Conservation (phyloP, 2,113 vertebrate species). For the Thymallus thymallus region DNA sequence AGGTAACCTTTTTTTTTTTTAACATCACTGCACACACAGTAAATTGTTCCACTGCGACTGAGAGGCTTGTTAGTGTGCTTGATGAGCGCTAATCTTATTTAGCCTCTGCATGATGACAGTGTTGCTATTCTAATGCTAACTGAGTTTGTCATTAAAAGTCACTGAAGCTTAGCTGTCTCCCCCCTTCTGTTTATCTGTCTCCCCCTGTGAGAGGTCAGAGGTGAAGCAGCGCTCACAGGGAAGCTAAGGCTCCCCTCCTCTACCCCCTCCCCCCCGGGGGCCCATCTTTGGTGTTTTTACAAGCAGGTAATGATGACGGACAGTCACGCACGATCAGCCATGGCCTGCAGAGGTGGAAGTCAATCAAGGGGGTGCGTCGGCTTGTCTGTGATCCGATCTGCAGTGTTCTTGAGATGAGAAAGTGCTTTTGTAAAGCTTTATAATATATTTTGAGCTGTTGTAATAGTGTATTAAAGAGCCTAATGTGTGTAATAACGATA, state of each 20-base stretch:
- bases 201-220: conserved; percentile 68
- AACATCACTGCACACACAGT: conserved; percentile 9
- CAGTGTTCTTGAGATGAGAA: too few species aligned
- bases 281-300: conserved; percentile 73
- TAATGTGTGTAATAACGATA: too few species aligned
- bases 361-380: conserved; percentile 57
- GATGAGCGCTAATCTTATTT: conserved; percentile 60
- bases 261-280: conserved; percentile 37
- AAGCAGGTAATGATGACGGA: conserved; percentile 72
- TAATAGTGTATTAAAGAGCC: too few species aligned
- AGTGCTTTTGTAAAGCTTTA: too few species aligned
- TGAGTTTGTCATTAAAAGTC: conserved; percentile 81
- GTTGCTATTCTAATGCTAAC: conserved; percentile 85
- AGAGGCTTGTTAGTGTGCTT: conserved; percentile 20
- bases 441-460: too few species aligned
- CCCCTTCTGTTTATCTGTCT: conserved; percentile 72
- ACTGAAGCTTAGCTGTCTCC: conserved; percentile 80
- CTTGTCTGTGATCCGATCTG: neutral
- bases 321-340: conserved; percentile 58
- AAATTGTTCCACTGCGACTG: conserved; percentile 23
- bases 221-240: conserved; percentile 72
- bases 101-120: conserved; percentile 69
- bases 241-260: conserved; percentile 58
- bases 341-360: conserved; percentile 57
- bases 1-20: conserved; percentile 1